Evolutionary conservation across 1,140 invertebrate genomes (phyloP).

Genomic region (Cotesia vestalis): DNA sequence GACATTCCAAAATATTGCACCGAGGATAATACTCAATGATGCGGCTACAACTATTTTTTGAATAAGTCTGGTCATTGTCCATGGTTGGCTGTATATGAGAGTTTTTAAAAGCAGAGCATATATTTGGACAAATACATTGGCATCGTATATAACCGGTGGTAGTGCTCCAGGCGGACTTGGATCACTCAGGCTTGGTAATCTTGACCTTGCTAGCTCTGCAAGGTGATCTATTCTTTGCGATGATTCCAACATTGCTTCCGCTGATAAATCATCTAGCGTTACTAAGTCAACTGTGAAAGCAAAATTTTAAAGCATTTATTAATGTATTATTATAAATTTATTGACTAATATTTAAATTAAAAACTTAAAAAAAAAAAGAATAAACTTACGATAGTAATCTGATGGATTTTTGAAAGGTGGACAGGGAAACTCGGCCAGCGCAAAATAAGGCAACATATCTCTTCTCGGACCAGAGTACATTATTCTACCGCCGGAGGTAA

Average conservation of each 20-base stretch:
- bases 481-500: conserved; percentile 87
- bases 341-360: conserved; percentile 12
- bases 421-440: conserved; percentile 92
- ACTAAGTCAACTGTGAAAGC: conserved; percentile 84
- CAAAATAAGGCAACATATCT: conserved; percentile 93
- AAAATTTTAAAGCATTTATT: no score
- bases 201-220: conserved; percentile 79
- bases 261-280: conserved; percentile 89
- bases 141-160: conserved; percentile 71
- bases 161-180: conserved; percentile 80
- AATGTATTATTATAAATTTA: neutral
- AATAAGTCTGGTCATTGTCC: conserved; percentile 80
- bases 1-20: conserved; percentile 89
- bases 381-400: conserved; percentile 91
- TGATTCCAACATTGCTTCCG: conserved; percentile 93
- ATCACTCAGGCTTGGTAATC: conserved; percentile 72
- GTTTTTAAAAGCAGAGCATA: conserved; percentile 74
- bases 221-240: conserved; percentile 91
- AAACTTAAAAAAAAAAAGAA: conserved; percentile 16
- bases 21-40: conserved; percentile 83
- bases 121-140: conserved; percentile 72
- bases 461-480: conserved; percentile 89
- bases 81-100: conserved; percentile 86
- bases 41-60: conserved; percentile 80
- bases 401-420: conserved; percentile 96